Evolutionary conservation across 2,888 invertebrate genomes (phyloP), one percentile per base, ranked within the genome.

Genomic region (Bombylius major): DNA sequence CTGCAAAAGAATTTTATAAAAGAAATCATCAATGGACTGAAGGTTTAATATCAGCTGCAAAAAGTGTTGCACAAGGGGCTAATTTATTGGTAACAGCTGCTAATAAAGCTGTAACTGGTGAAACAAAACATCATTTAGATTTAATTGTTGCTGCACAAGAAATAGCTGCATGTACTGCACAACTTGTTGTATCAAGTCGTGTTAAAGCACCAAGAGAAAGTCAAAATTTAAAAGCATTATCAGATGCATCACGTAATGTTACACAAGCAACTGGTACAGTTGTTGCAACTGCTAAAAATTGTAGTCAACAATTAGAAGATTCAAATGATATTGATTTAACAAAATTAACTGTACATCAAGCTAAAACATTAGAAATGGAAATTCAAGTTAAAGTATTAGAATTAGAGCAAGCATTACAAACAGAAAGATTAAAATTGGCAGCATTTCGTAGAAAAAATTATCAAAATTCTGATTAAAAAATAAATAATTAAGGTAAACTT

Each of bases 21-120:
- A 80, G 94, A 62, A 98, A 99, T 73, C 97, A 98, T 68, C 89
- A 96, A 70, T 99, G 99, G 99, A 97, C 98, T 0, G 96, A 99
- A 72, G 99, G 99, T 6, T 81, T 98, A 44, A 90, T 98, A 65
- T 98, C 98, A 5, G 98, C 98, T 0, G 95, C 98, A 0, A 98
- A 99, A 72, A 89, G 95, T 14, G 96, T 99, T 32, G 99, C 94
- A 0, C 88, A 91, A 69, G 97, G 95, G 54, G 98, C 98, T 6
- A 92, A 91, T 69, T 83, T 94, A 65, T 79, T 99, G 31, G 82
- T 98, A 56, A 86, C 87, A 64, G 88, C 95, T 1, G 96, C 97
- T 5, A 95, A 98, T 75, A 89, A 89, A 71, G 89, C 94, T 12
- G 89, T 96, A 31, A 82, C 83, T 34, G 85, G 84, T 12, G 80